phyloP scores from a whole-genome alignment of 92 coral and sea anemone genomes.

The Nematostella vectensis region DNA sequence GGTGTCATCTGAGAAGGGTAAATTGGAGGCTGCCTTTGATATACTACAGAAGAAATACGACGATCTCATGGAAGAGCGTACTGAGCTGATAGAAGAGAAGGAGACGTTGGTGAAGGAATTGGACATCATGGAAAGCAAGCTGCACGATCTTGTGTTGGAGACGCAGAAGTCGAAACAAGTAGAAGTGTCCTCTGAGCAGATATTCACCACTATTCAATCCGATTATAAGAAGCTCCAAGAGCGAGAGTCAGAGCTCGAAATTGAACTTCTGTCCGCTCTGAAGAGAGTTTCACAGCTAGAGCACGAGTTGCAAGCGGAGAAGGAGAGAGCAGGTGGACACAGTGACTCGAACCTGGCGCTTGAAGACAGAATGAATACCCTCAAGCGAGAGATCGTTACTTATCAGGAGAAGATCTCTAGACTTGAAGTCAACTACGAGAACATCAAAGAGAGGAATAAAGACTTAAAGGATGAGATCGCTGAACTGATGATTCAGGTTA shows the following conservation, averaged over 20 bases:
- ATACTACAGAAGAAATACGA: conserved; percentile 47
- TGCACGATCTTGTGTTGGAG: conserved; percentile 73
- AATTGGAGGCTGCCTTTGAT: conserved; percentile 53
- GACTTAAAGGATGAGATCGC: conserved; percentile 42
- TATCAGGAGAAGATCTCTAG: conserved; percentile 69
- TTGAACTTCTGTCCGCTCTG: conserved; percentile 75
- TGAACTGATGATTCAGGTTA: conserved; percentile 48
- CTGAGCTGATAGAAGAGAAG: conserved; percentile 56
- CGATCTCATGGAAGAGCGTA: conserved; percentile 51
- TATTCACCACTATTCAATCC: conserved; percentile 73
- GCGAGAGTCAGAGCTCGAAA: conserved; percentile 60
- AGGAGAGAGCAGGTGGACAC: conserved; percentile 45
- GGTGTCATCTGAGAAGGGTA: conserved; percentile 76
- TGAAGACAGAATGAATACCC: conserved; percentile 37
- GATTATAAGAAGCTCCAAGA: conserved; percentile 75
- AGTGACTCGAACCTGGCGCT: conserved; percentile 39
- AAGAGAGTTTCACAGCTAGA: conserved; percentile 74
- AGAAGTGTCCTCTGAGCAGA: conserved; percentile 73
- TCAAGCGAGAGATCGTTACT: conserved; percentile 62
- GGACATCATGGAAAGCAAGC: conserved; percentile 70
- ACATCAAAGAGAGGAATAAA: conserved; percentile 41
- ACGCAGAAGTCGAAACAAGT: conserved; percentile 63
- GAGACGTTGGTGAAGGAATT: conserved; percentile 60
- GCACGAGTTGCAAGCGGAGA: conserved; percentile 54
- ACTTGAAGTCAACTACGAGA: conserved; percentile 50